Base-by-base conservation (phyloP, 2,113 vertebrate genomes). In the Silurus meridionalis region DNA sequence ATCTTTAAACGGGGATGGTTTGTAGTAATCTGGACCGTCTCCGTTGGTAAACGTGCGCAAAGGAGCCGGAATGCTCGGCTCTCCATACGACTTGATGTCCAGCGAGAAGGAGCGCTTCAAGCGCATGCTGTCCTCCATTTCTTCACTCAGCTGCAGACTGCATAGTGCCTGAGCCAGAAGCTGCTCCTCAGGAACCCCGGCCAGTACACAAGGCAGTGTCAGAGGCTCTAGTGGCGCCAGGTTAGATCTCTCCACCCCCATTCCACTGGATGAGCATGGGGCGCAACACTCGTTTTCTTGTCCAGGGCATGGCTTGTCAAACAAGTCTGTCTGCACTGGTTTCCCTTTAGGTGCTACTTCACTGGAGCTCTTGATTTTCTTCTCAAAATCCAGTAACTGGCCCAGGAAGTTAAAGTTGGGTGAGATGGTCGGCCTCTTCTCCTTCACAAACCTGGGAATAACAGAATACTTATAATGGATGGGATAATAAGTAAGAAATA, bases 51-150 rank as follows among this genome's bases (percentile, higher is more conserved):
- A 94, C 0, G 91, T 93, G 0, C 95, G 94, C 88, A 2, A 91
- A 80, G 0, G 89, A 23, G 13, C 82, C 64, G 64, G 83, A 0
- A 74, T 8, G 4, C 89, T 80, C 0, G 84, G 23, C 75, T 94
- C 94, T 0, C 95, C 93, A 64, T 93, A 97, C 0, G 97, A 96
- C 85, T 97, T 98, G 90, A 99, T 98, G 80, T 99, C 97, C 91
- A 99, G 88, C 2, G 98, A 99, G 80, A 99, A 98, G 78, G 97
- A 98, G 9, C 97, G 97, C 83, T 99, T 98, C 79, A 99, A 94
- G 14, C 95, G 94, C 80, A 89, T 94, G 89, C 90, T 96, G 91
- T 98, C 97, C 37, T 97, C 96, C 0, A 94, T 86, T 14, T 91
- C 93, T 13, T 97, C 96, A 0, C 94, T 90, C 55, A 98, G 90